Base-by-base conservation (phyloP, 1,140 invertebrate genomes). In the Macrobrachium nipponense region DNA sequence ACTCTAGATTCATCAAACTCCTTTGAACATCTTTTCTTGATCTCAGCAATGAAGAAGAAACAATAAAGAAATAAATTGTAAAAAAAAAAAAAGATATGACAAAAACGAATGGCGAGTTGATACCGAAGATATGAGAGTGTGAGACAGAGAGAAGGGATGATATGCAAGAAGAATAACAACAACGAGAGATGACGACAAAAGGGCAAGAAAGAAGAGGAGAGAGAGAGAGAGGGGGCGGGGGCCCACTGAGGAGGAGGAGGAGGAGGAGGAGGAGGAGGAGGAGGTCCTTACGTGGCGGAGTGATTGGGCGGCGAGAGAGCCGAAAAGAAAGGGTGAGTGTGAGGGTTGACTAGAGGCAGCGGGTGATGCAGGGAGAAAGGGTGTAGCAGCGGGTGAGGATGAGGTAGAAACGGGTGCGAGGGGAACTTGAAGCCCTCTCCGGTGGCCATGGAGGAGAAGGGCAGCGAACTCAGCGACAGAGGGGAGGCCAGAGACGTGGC, bases 401-500 rank as follows among this genome's bases (percentile, higher is more conserved):
- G 85, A 62, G 18, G 78, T n/a, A 87, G 85, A 70, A 87, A 87
- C 12, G 83, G 84, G 62, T 82, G 84, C 43, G 86, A 82, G 73
- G 80, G 80, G 81, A 84, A 87, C 75, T 84, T 83, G 76, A 87
- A 84, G 18, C 77, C 81, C 36, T 88, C 84, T 62, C 85, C 84
- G 43, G 72, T 80, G n/a, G 82, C 80, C 81, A 83, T 83, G 62
- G 88, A 82, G 62, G 88, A 87, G 80, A 89, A 89, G 75, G 85
- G 88, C 12, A 89, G 82, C n/a, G 86, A 86, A 60, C 78, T 85
- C 44, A 87, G 79, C 60, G 86, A 85, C 58, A 89, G 88, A 43
- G 88, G 88, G 4, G 85, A 87, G 18, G 88, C 82, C n/a, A 89
- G 78, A 72, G 88, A 89, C 43, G 85, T 84, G 44, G 88, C 88